Percentiles rank a stretch among this genome's conserved stretches.
phyloP scores from a whole-genome alignment of 1,140 invertebrate species.

The Macrosteles quadrilineatus region DNA sequence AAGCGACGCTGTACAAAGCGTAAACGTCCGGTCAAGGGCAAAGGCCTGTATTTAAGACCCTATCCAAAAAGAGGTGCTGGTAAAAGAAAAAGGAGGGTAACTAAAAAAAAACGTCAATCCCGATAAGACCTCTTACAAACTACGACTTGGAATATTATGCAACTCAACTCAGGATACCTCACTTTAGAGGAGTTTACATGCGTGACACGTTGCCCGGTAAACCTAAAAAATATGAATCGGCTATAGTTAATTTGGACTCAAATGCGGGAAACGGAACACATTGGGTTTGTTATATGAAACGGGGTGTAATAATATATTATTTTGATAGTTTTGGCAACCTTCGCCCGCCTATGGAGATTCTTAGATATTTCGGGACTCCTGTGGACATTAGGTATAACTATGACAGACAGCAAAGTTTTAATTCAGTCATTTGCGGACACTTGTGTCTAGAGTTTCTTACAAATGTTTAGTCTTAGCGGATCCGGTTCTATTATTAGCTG shows the following conservation, averaged over 20 bases:
- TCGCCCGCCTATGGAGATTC: neutral
- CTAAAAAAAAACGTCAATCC: constrained; percentile 11
- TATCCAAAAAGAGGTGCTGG: neutral
- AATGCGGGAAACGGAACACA: constrained; percentile 41
- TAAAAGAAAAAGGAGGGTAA: constrained; percentile 32
- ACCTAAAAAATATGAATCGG: constrained; percentile 41
- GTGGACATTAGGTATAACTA: constrained; percentile 19
- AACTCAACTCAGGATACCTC: constrained; percentile 16
- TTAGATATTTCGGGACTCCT: neutral
- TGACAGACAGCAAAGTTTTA: constrained; percentile 4
- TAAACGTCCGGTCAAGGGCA: constrained; percentile 30
- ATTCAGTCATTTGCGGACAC: constrained; percentile 4
- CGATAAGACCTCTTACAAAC: constrained; percentile 7
- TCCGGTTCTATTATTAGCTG: neutral
- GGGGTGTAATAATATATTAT: neutral
- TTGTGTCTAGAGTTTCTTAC: constrained; percentile 18
- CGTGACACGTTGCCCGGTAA: constrained; percentile 35
- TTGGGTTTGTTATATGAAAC: constrained; percentile 46
- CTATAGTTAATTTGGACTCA: constrained; percentile 46
- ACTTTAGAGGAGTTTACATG: constrained; percentile 36
- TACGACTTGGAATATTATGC: neutral
- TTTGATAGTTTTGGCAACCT: constrained; percentile 18
- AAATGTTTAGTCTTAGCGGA: neutral
- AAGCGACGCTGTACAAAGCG: neutral
- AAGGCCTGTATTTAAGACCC: constrained; percentile 45